Evolutionary conservation across 1,140 invertebrate genomes (phyloP), one percentile per base, ranked within the genome.

Genomic region (Archivesica marissinica): DNA sequence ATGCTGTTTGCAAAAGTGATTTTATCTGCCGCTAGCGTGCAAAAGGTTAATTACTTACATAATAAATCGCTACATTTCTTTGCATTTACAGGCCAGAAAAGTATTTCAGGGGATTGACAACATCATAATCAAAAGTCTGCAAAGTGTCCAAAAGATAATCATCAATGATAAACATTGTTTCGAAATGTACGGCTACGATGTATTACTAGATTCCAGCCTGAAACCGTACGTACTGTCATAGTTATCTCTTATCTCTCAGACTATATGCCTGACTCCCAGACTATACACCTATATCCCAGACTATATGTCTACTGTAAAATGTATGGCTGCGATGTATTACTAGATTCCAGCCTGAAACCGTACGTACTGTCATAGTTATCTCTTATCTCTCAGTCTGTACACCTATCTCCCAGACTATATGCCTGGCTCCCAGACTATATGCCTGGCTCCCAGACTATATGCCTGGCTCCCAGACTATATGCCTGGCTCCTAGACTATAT

Each of bases 271-370:
- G n/a, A n/a, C n/a, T n/a, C n/a, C n/a, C n/a, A n/a, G n/a, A n/a
- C n/a, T n/a, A n/a, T n/a, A n/a, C n/a, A n/a, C n/a, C n/a, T n/a
- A n/a, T n/a, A n/a, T n/a, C n/a, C n/a, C n/a, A n/a, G n/a, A n/a
- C n/a, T n/a, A n/a, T n/a, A n/a, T n/a, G n/a, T n/a, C n/a, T 95
- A 95, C 83, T 95, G 95, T 90, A 95, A 95, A 86, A 91, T 95
- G 86, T 95, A 95, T 86, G 95, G 95, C n/a, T 95, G 95, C 86
- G 94, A 95, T 87, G 91, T 95, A 68, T 86, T 95, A 3, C 80
- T 95, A 4, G 94, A 95, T 89, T 85, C 80, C 15, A 88, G 93
- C 38, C 87, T 95, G 11, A 95, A 95, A 88, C 93, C 94, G 92
- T 93, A 87, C 90, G 91, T 90, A 50, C n/a, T n/a, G n/a, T n/a